These are phyloP conservation scores for Cataglyphis albicans DNA, from an alignment of 2,888 invertebrate species.

Conservation along the genomic window DNA sequence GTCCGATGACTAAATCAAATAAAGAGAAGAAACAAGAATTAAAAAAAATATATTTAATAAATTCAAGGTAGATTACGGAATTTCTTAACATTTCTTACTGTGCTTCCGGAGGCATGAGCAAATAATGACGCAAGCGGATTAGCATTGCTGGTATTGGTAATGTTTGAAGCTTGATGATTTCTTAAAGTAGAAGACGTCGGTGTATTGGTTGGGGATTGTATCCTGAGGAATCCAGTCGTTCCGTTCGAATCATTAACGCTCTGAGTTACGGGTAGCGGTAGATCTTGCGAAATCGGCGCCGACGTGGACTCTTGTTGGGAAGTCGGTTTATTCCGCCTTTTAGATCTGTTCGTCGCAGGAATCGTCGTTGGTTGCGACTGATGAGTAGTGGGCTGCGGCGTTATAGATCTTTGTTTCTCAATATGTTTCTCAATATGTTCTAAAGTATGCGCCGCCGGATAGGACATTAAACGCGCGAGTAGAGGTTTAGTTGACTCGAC, in stretches of 20 bases:
- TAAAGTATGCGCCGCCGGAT: slow-evolving; percentile 92
- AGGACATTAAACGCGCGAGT: slow-evolving; percentile 93
- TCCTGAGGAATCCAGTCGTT: slow-evolving; percentile 83
- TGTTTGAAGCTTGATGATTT: slow-evolving; percentile 73
- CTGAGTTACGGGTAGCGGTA: slow-evolving; percentile 68
- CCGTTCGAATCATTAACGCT: slow-evolving; percentile 76
- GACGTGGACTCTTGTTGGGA: slow-evolving; percentile 74
- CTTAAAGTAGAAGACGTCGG: slow-evolving; percentile 67
- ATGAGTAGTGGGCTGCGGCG: slow-evolving; percentile 87
- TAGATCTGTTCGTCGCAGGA: slow-evolving; percentile 73
- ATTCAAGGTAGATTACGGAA: not conserved
- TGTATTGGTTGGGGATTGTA: slow-evolving; percentile 82
- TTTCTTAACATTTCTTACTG: slow-evolving; percentile 61
- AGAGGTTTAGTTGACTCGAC: slow-evolving; percentile 88
- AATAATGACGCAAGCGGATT: slow-evolving; percentile 81
- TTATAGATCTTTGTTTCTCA: slow-evolving; percentile 90
- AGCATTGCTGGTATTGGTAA: slow-evolving; percentile 69
- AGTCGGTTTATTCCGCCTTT: slow-evolving; percentile 74
- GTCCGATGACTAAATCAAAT: slow-evolving; percentile 72
- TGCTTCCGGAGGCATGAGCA: slow-evolving; percentile 69
- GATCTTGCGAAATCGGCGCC: slow-evolving; percentile 74
- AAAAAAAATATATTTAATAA: not conserved
- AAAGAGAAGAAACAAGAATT: not conserved
- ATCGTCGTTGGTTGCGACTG: slow-evolving; percentile 69
- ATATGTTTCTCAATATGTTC: slow-evolving; percentile 95